Base-by-base conservation (phyloP, 2,113 vertebrate genomes). In the Hiodon tergisus region DNA sequence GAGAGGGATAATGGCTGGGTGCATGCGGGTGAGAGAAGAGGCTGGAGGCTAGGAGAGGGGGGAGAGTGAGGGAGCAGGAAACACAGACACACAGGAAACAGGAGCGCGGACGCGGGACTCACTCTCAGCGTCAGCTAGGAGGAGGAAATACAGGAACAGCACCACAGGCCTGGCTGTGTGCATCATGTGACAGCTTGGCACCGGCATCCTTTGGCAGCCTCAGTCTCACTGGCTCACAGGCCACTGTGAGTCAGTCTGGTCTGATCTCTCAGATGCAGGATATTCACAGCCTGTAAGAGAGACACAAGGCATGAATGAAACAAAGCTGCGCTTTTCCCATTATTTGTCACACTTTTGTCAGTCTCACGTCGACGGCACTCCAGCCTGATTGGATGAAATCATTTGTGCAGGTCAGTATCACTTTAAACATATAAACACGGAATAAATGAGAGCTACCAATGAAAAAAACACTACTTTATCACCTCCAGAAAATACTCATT, bases 121-220 rank as follows among this genome's bases (percentile, higher is more conserved):
- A 98, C 96, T 95, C 93, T 98, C 94, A 83, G 96, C 94, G 83
- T 93, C 89, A 76, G 91, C 87, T 78, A 79, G 89, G 85, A 94
- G 90, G 62, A 96, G 84, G 84, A 94, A 88, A 87, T 90, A 88
- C 77, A 95, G 92, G 85, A 95, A 83, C 80, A 96, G 91, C 92
- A 93, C 86, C 90, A 86, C 14, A 78, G 89, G 90, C 88, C 93
- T 92, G 92, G 91, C 89, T 87, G 89, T 46, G 79, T 85, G 91
- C 94, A 94, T 94, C 93, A 89, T 95, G 92, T 81, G 87, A 94
- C 90, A 93, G 91, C 88, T 92, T 91, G 92, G 93, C 92, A 93
- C 92, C 91, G 90, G 92, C 93, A 89, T 90, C 84, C 86, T 88
- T 92, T 91, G 85, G 91, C 90, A 90, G 91, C 91, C 91, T 93